A percentile compares a stretch with the other conserved stretches of the same genome.
Evolutionary conservation across 2,113 vertebrate genomes (phyloP).

Genomic region (Scolopax mira): DNA sequence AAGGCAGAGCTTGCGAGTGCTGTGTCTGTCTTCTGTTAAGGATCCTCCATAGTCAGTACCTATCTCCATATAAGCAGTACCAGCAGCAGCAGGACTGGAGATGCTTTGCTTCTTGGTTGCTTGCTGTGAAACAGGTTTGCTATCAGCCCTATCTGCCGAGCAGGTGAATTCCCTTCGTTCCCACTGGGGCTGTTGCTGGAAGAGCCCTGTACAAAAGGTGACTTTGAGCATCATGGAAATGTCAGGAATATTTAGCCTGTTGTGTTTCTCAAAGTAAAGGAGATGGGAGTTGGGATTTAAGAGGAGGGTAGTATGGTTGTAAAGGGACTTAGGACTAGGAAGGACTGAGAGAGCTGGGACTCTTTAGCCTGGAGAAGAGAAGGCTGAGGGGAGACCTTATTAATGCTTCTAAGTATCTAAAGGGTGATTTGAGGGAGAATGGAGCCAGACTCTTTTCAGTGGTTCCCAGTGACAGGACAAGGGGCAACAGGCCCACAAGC

Average conservation of each 20-base stretch:
- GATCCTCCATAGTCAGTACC: not conserved
- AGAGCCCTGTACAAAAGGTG: not conserved
- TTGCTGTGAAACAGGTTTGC: not conserved
- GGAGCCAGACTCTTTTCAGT: too few species aligned
- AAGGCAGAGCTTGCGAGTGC: not conserved
- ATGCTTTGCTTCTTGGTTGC: not conserved
- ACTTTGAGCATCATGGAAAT: not conserved
- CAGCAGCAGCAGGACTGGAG: not conserved
- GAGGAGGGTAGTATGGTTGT: not conserved
- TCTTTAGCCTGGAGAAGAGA: too few species aligned
- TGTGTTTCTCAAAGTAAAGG: not conserved
- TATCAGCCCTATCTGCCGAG: not conserved
- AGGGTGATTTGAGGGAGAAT: too few species aligned
- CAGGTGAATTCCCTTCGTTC: not conserved
- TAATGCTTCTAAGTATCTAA: too few species aligned
- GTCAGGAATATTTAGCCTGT: not conserved
- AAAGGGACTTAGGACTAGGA: not conserved
- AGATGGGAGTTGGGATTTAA: not conserved
- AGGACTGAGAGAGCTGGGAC: too few species aligned
- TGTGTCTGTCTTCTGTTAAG: not conserved
- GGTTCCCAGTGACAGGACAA: too few species aligned
- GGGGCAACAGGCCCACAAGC: too few species aligned
- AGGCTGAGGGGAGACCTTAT: not conserved
- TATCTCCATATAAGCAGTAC: accelerated
- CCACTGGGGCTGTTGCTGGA: not conserved